Base-by-base conservation (phyloP, 2,888 invertebrate species). In the Ptilodon capucinus region DNA sequence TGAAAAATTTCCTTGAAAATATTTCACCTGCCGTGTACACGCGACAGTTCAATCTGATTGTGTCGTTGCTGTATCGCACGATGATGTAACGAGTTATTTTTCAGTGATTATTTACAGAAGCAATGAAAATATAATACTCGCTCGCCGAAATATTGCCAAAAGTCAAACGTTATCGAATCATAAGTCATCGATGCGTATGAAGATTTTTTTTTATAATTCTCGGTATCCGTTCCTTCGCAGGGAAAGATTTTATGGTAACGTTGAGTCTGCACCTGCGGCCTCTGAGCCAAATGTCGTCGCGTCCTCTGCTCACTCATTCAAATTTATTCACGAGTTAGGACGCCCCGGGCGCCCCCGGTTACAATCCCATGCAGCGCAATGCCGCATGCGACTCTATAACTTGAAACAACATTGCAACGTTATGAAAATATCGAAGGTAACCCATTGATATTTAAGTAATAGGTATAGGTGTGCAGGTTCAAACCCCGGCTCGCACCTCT, bases 311-410 rank as follows among this genome's bases (percentile, higher is more conserved):
- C 79, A 71, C 45, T 63, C 71, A 81, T 84, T 82, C 79, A 82
- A 86, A 85, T 84, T 80, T 84, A 85, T 84, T 84, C 84, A 84
- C 69, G 66, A 79, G 79, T 64, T 61, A 65, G 66, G 64, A 55
- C 54, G 57, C 56, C 56, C 56, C 54, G 54, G 51, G 59, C 47
- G 41, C 43, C 48, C 50, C 48, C 53, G 48, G 52, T 57, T 54
- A 50, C 59, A 54, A 57, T 57, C 46, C 56, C 51, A 54, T 41
- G 52, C 59, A 57, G 52, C 51, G 49, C 52, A 46, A 30, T 40
- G 45, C 59, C 47, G 54, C 57, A 53, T 48, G 57, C 59, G 64
- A 52, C 35, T 44, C 57, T 65, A 57, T 61, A 52, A 61, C 66
- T 61, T 52, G 40, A 53, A 60, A 64, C 59, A 65, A 61, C 48